Base-by-base conservation (phyloP, 2,797 vertebrate species). In the Leptatherina wallacei region DNA sequence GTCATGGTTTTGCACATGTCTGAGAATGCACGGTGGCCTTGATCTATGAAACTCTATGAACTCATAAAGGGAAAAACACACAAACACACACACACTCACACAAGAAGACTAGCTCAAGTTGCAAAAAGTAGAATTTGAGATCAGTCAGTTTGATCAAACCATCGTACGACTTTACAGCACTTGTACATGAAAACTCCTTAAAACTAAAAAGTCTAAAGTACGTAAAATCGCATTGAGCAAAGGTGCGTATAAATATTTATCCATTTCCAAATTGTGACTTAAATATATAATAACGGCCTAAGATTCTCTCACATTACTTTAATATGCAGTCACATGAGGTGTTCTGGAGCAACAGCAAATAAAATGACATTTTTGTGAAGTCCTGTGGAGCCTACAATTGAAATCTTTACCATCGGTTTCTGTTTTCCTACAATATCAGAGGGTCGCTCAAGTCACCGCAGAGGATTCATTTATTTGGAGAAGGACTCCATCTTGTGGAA, bases 401-500 rank as follows among this genome's bases (percentile, higher is more conserved):
- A 27, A 11, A 2, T 59, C n/a, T 13, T 10, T 56, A 8, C 4
- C 12, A 49, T 16, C 27, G 36, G 9, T 60, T 59, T 11, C 69
- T 64, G 58, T 30, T 67, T 56, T 69, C 14, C 40, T 11, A 35
- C 12, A 58, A 27, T 29, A 44, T 16, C 30, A 51, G 38, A 63
- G 8, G 11, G 4, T 11, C 9, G 20, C 35, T 54, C 5, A 9
- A 2, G 0, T 36, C 5, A 0, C 7, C 42, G 40, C 35, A 24
- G 38, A 44, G 35, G 35, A n/a, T 30, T 22, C 20, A n/a, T 27
- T 79, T 52, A 54, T 40, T 35, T 73, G 81, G 85, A 85, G 52
- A 49, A 88, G 73, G 79, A 16, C 89, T 1, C 93, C 86, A 89
- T 75, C 91, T 92, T 83, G 88, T 89, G 93, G 90, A 70, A 0